A percentile compares a stretch with the other conserved stretches of the same genome.
phyloP scores from a whole-genome alignment of 2,797 vertebrate genomes.

The Hybognathus amarus region DNA sequence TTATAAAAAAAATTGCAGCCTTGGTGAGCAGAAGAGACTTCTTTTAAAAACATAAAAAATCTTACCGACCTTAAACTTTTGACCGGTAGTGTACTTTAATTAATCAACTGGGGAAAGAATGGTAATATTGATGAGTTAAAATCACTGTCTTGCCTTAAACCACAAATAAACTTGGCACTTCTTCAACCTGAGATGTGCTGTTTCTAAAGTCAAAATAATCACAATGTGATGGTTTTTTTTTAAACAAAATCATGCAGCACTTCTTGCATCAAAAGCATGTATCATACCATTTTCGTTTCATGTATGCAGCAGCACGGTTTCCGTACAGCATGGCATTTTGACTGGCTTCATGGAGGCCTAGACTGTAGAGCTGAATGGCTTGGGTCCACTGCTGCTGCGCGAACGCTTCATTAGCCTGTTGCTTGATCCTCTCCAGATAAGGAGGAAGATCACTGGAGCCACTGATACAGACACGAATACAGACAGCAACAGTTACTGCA shows the following conservation, averaged over 20 bases:
- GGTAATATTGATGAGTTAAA: neutral
- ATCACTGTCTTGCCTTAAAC: neutral
- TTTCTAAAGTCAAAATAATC: neutral
- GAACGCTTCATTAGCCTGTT: constrained; percentile 96
- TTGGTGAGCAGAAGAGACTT: no score
- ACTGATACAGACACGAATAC: constrained; percentile 57
- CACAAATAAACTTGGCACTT: neutral
- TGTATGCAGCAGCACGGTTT: constrained; percentile 97
- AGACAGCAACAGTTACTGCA: neutral
- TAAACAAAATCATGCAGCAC: neutral
- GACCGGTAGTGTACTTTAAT: no score
- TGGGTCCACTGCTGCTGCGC: constrained; percentile 97
- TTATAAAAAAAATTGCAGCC: no score
- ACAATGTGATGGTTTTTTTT: neutral
- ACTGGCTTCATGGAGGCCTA: constrained; percentile 88
- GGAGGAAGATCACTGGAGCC: constrained; percentile 88
- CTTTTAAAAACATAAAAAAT: no score
- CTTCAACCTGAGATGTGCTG: neutral
- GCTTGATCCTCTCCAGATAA: constrained; percentile 92
- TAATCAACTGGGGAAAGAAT: neutral
- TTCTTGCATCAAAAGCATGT: neutral
- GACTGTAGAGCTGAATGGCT: constrained; percentile 97
- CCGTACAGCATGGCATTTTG: constrained; percentile 96
- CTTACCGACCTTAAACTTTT: no score
- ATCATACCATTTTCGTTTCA: constrained; percentile 96